Base-by-base conservation (phyloP, 2,113 vertebrate species). In the Symphodus melops region DNA sequence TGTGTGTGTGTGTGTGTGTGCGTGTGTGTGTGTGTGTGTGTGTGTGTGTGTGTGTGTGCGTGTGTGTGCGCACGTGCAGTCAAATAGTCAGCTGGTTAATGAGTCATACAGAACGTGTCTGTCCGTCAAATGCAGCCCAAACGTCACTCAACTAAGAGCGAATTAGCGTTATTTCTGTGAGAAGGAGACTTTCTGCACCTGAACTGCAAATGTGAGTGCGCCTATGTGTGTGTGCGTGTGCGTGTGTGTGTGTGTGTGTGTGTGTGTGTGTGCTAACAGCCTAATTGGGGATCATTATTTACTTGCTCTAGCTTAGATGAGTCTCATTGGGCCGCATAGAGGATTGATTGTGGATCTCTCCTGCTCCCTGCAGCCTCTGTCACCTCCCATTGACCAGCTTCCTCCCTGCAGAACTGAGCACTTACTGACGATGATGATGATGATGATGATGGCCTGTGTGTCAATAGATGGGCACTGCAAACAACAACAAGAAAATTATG, bases 231-330 rank as follows among this genome's bases (percentile, higher is more conserved):
- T 55, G 55, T 9, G 62, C 37, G 48, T 53, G 49, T 75, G 68
- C 56, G 28, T 33, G 46, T 59, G 39, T 62, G 23, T 55, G 23
- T 72, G 41, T 64, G 11, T 36, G 39, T 52, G 7, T 74, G n/a
- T 58, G 53, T 59, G 19, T 23, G 12, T 59, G 42, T 53, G 66
- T 82, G 42, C 72, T 79, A 75, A 76, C 65, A 74, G 67, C 70
- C 66, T 92, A 89, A 92, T 84, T 74, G 82, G 68, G 74, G 82
- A 79, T 88, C 86, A 90, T 92, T 91, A 89, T 84, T 83, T 86
- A 82, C 80, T 85, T 75, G 71, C 74, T 86, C 71, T 57, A 61
- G 86, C 81, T 51, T 83, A 62, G 81, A 90, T 79, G 83, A 85
- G 85, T 86, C 91, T 91, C 86, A 33, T 79, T 63, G 91, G 88